Evolutionary conservation across 2,888 invertebrate species (phyloP), one percentile per base, ranked within the genome.

Genomic region (Norana najaformis): DNA sequence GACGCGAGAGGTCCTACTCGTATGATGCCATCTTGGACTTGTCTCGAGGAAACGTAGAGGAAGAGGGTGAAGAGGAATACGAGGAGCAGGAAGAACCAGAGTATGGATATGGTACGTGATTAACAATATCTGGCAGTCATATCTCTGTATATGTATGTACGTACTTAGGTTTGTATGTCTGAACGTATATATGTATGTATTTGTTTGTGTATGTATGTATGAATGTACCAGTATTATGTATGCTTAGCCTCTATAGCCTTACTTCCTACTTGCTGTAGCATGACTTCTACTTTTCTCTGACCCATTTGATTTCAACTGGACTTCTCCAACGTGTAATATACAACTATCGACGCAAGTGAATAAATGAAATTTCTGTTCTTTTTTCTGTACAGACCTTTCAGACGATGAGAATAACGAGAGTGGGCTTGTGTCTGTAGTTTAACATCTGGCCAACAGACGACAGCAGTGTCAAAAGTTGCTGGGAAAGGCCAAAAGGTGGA

Each of bases 401-500:
- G 69, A 69, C 13, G 69, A 69, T 8, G 69, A 69, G 69, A 69
- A n/a, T n/a, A 16, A n/a, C 11, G 69, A 69, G 30, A 69, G 30
- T n/a, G 69, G 69, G 69, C 69, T 69, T n/a, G 69, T 69, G 69
- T 69, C 69, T n/a, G 69, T n/a, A 69, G 69, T 69, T 69, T 69
- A n/a, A 69, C n/a, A 8, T n/a, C 69, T n/a, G 16, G 11, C 69
- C 6, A 69, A 69, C 69, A 69, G 69, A n/a, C n/a, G 69, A n/a
- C 0, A n/a, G 69, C 69, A 69, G 69, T n/a, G 69, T 69, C 16
- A n/a, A 69, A 69, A 23, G 0, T 4, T n/a, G 11, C 69, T 11
- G 69, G 11, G 11, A n/a, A 69, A 1, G 69, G 69, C 69, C n/a
- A 69, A 69, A 47, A 47, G 47, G 47, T 47, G 47, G 8, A 16